Evolutionary conservation across 2,888 invertebrate species (phyloP).

Genomic region (Zhuqinia jingwanae): DNA sequence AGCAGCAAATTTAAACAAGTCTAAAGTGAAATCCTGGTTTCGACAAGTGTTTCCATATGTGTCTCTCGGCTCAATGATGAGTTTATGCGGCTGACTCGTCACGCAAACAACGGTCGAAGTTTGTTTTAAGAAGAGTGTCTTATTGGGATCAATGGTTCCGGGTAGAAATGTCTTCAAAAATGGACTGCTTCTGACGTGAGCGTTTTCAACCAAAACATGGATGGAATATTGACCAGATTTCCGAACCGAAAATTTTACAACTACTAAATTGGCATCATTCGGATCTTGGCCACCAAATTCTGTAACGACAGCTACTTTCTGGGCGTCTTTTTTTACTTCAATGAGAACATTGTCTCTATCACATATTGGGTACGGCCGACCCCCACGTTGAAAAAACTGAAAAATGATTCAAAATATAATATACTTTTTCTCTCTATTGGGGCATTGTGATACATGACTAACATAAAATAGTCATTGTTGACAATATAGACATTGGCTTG

Average conservation of each 20-base stretch:
- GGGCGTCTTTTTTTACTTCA: slow-evolving; percentile 92
- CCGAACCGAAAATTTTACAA: slow-evolving; percentile 95
- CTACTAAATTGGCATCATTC: slow-evolving; percentile 91
- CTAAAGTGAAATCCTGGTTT: slow-evolving; percentile 78
- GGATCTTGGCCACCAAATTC: slow-evolving; percentile 94
- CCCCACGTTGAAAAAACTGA: slow-evolving; percentile 94
- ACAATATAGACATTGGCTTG: too few species aligned
- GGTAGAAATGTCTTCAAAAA: slow-evolving; percentile 83
- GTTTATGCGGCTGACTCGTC: slow-evolving; percentile 87
- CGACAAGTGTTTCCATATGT: slow-evolving; percentile 92
- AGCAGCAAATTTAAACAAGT: slow-evolving; percentile 77
- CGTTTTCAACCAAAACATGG: slow-evolving; percentile 90
- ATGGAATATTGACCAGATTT: slow-evolving; percentile 94
- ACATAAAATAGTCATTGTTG: too few species aligned
- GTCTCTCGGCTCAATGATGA: slow-evolving; percentile 95
- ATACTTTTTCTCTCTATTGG: too few species aligned
- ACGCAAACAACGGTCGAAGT: slow-evolving; percentile 92
- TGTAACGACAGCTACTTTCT: slow-evolving; percentile 90
- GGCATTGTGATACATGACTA: background rate
- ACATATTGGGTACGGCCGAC: slow-evolving; percentile 96
- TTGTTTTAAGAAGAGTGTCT: slow-evolving; percentile 91
- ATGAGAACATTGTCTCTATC: slow-evolving; percentile 95
- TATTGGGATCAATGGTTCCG: slow-evolving; percentile 91
- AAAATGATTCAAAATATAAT: slow-evolving; percentile 72
- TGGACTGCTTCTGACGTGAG: slow-evolving; percentile 92